Conservation (phyloP, 2,888 invertebrate species). For the Stictocephala bisonia region DNA sequence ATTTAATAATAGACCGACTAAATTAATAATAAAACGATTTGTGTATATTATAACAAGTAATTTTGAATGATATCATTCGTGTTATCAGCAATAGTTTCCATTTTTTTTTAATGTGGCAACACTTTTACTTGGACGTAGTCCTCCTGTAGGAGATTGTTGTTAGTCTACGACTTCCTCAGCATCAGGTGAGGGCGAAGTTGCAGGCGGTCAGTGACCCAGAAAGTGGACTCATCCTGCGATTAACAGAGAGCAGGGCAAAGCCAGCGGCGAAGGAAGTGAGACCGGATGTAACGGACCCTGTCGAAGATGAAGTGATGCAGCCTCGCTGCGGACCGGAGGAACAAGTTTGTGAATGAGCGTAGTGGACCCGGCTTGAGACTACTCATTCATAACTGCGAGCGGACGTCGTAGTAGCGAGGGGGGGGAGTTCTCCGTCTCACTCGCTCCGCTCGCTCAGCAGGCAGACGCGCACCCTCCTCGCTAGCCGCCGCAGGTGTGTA, state of each 20-base stretch:
- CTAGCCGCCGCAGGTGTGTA: background rate
- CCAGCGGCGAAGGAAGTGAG: constrained; percentile 18
- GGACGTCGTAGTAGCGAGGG: constrained; percentile 6
- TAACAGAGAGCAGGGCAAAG: constrained; percentile 30
- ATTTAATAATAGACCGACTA: no score
- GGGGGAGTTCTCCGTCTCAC: constrained; percentile 32
- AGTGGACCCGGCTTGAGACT: constrained; percentile 42
- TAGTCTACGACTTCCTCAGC: no score
- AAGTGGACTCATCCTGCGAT: constrained; percentile 42
- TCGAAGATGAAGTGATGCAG: constrained; percentile 42
- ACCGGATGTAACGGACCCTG: constrained; percentile 46
- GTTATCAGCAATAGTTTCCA: no score
- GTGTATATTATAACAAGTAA: no score
- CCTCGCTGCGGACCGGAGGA: constrained; percentile 8
- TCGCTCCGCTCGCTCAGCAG: constrained; percentile 33
- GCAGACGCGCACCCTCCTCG: background rate
- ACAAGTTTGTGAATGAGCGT: constrained; percentile 43
- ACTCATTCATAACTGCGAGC: constrained; percentile 44
- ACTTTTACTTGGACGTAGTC: no score
- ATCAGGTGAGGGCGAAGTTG: background rate
- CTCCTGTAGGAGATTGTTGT: no score
- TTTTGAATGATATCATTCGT: no score
- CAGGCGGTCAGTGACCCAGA: constrained; percentile 35
- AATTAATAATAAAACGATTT: no score
- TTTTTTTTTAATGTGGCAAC: no score